A percentile compares a stretch with the other conserved stretches of the same genome.
Conservation (phyloP, 2,113 vertebrate genomes). For the Pica pica region DNA sequence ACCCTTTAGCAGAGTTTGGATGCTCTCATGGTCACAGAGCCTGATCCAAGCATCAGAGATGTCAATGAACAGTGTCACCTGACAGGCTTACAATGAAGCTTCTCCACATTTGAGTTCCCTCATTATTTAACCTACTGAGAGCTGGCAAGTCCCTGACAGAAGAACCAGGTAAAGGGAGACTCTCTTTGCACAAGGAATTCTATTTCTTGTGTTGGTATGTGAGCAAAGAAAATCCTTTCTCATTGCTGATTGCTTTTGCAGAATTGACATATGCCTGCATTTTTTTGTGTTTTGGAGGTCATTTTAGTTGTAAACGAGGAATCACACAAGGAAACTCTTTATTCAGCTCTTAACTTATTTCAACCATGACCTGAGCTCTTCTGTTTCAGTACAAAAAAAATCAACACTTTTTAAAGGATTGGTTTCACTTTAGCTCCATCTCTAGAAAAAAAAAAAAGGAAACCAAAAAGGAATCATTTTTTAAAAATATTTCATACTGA, state of each 20-base stretch:
- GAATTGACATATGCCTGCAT: not conserved
- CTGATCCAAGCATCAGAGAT: not conserved
- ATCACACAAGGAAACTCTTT: not conserved
- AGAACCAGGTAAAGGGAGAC: not conserved
- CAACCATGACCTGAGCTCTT: not conserved
- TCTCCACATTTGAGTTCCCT: not conserved
- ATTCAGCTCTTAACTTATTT: not conserved
- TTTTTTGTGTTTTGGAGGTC: not conserved
- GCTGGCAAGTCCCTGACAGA: not conserved
- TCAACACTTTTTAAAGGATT: not conserved
- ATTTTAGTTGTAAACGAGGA: not conserved
- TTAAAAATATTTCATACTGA: not conserved
- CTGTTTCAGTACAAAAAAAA: not conserved
- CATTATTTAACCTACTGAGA: not conserved
- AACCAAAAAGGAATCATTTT: not conserved
- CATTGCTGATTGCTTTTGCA: not conserved
- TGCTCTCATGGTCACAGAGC: not conserved
- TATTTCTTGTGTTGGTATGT: not conserved
- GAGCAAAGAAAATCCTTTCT: not conserved
- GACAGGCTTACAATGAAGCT: not conserved
- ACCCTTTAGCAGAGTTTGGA: not conserved
- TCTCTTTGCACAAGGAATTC: not conserved
- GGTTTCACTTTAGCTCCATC: not conserved
- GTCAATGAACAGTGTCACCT: not conserved
- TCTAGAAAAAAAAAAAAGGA: rapidly evolving